These are phyloP conservation scores for Xenus cinereus DNA, from an alignment of 2,113 vertebrate species.

Conservation along the genomic window DNA sequence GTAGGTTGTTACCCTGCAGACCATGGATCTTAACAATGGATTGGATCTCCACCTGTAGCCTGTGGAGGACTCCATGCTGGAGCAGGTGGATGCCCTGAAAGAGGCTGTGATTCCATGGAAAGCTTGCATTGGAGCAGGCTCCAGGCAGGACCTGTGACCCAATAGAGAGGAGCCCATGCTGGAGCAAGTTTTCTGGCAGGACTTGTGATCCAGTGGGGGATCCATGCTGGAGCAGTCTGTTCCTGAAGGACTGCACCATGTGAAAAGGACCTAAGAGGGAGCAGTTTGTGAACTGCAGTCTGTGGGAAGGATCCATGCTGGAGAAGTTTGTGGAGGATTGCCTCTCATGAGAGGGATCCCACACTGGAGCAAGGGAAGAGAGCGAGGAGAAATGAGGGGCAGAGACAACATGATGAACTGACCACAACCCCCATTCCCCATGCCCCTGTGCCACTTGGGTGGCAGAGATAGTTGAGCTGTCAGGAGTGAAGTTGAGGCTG, in stretches of 20 bases:
- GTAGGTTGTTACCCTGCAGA: neutral
- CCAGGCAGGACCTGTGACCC: neutral
- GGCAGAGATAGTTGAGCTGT: neutral
- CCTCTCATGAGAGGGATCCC: fast-evolving
- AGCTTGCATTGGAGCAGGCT: neutral
- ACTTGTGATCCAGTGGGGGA: fast-evolving
- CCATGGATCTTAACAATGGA: fast-evolving
- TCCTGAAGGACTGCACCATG: fast-evolving
- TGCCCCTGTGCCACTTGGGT: fast-evolving
- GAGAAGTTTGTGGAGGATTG: neutral
- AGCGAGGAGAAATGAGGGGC: neutral
- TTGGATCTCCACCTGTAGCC: neutral
- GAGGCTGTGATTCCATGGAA: neutral
- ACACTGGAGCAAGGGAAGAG: neutral
- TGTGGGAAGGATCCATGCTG: fast-evolving
- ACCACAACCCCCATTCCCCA: fast-evolving
- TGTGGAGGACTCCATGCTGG: fast-evolving
- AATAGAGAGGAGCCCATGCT: fast-evolving
- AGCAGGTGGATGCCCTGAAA: neutral
- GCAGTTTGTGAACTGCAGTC: neutral
- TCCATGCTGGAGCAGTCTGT: fast-evolving
- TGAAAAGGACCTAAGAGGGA: neutral
- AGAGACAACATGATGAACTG: neutral
- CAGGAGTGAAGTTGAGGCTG: fast-evolving
- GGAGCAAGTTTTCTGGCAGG: neutral